Conservation (phyloP, 2,113 vertebrate species). For the Stegastes partitus region DNA sequence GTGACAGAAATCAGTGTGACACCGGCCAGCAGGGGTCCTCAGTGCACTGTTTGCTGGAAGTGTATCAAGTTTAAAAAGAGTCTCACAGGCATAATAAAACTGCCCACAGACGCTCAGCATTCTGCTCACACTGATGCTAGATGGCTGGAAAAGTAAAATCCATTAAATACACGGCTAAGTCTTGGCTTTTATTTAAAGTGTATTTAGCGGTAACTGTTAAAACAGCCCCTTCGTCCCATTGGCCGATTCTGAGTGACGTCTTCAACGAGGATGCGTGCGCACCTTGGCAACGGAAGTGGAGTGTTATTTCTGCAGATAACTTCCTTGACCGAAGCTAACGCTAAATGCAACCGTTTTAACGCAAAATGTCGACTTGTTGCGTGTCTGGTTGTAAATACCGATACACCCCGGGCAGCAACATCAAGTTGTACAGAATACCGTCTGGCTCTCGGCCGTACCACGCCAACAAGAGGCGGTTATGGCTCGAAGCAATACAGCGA, state of each 20-base stretch:
- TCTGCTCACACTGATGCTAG: too few relatives aligned
- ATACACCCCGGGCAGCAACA: not conserved
- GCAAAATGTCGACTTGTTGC: constrained; percentile 59
- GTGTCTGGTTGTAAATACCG: constrained; percentile 51
- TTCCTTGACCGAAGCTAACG: constrained; percentile 15
- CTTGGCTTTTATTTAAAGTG: too few relatives aligned
- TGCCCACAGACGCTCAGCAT: too few relatives aligned
- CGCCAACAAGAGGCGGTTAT: constrained; percentile 44
- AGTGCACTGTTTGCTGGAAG: not conserved
- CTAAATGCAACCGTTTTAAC: fast-evolving
- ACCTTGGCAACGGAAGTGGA: constrained; percentile 57
- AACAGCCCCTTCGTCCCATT: not conserved
- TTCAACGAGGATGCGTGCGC: constrained; percentile 39
- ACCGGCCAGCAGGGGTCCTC: constrained; percentile 49
- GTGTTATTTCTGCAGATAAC: not conserved
- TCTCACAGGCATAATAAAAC: too few relatives aligned
- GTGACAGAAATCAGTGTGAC: not conserved
- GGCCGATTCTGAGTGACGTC: not conserved
- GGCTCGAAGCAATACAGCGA: constrained; percentile 42
- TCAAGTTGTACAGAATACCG: constrained; percentile 60
- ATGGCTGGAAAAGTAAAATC: too few relatives aligned
- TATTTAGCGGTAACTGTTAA: not conserved
- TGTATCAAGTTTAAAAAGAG: not conserved
- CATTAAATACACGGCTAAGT: too few relatives aligned
- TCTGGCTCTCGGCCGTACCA: not conserved